A percentile compares a stretch with the other conserved stretches of the same genome.
Evolutionary conservation across 2,888 invertebrate genomes (phyloP).

Genomic region (Mesodorylaimus sp.): DNA sequence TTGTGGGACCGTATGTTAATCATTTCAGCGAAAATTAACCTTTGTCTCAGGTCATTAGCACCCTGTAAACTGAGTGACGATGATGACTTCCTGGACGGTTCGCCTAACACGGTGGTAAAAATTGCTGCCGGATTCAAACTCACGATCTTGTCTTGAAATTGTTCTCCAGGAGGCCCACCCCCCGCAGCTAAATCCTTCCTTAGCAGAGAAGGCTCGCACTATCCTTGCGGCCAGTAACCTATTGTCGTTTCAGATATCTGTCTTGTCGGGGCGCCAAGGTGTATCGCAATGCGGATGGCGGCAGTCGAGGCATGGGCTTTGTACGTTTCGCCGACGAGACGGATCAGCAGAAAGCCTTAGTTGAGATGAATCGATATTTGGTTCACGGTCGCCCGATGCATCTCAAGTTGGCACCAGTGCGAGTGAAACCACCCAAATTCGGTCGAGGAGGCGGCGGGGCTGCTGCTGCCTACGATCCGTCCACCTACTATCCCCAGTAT

Average conservation of each 20-base stretch:
- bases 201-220: too few species aligned
- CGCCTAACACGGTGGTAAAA: too few species aligned
- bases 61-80: too few species aligned
- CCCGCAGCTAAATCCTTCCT: too few species aligned
- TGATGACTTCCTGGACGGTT: too few species aligned
- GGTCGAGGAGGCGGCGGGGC: background rate
- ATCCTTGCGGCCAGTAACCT: too few species aligned
- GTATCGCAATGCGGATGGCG: conserved; percentile 31
- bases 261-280: conserved; percentile 35
- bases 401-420: conserved; percentile 18
- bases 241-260: conserved; percentile 24
- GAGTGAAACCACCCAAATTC: conserved; percentile 4
- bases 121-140: too few species aligned
- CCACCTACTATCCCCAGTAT: conserved; percentile 8
- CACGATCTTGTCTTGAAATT: too few species aligned
- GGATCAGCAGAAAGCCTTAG: conserved; percentile 35
- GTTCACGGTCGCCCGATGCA: conserved; percentile 17
- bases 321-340: conserved; percentile 34
- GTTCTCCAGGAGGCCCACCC: too few species aligned
- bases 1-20: too few species aligned
- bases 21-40: too few species aligned
- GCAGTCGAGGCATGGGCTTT: conserved; percentile 33
- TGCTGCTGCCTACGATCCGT: conserved; percentile 9
- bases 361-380: conserved; percentile 31
- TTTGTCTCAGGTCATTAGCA: too few species aligned